Evolutionary conservation across 2,797 vertebrate species (phyloP), one percentile per base, ranked within the genome.

Genomic region (Anguilla marmorata): DNA sequence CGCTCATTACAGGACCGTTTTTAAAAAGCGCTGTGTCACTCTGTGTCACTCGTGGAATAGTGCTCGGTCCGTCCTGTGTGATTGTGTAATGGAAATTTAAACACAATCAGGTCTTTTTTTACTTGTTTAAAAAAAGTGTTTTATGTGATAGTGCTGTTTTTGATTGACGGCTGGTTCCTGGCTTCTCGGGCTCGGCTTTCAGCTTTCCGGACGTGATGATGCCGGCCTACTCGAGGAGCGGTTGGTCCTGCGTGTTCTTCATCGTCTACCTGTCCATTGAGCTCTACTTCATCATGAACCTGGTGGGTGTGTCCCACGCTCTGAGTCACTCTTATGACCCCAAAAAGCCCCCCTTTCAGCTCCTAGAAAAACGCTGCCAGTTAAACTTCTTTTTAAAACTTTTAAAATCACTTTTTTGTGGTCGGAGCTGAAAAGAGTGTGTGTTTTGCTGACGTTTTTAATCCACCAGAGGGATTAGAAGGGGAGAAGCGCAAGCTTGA

Each of bases 161-260:
- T 83, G 27, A 56, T 85, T 48, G 45, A 52, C 33, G n/a, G 54
- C 48, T 56, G 48, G 79, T 37, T 21, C 33, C 0, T 21, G 54
- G 85, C 88, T 86, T 82, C 33, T 79, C 54, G 7, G 30, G 90
- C 69, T 86, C 89, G 91, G 48, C 87, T 88, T 88, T n/a, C 92
- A 99, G 99, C 91, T 99, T 99, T 90, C 99, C 99, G 60, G 99
- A 99, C 37, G 99, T 99, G 91, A 99, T 99, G 99, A 99, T 99
- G 98, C 98, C 99, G 0, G 96, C 99, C 0, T 99, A 99, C 56
- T 97, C 98, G 37, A 97, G 96, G 90, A 99, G 96, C 91, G 96
- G 97, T 85, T 99, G 98, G 98, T 99, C 98, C 88, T 99, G 98
- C 87, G 92, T 99, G 88, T 99, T 99, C 96, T 99, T 99, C 94